Conservation (phyloP, 2,888 invertebrate species). For the Steinernema carpocapsae region DNA sequence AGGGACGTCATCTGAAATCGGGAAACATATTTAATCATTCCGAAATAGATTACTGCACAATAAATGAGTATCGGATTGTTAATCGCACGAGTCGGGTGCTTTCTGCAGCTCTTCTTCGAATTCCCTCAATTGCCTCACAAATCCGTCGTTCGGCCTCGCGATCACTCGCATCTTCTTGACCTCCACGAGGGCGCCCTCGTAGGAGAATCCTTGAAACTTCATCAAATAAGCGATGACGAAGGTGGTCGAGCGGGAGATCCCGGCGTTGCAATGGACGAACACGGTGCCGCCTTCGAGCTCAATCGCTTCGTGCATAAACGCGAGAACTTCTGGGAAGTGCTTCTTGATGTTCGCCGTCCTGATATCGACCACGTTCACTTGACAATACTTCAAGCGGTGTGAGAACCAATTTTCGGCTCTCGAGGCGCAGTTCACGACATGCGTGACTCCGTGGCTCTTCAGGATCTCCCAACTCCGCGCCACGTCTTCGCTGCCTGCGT, state of each 20-base stretch:
- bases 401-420: constrained; percentile 69
- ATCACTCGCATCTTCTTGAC: constrained; percentile 45
- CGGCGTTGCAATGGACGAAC: constrained; percentile 68
- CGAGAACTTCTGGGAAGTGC: constrained; percentile 66
- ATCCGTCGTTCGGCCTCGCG: constrained; percentile 62
- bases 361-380: constrained; percentile 69
- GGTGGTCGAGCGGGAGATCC: constrained; percentile 70
- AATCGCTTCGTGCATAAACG: constrained; percentile 69
- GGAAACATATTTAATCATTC: neutral
- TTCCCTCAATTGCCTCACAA: constrained; percentile 55
- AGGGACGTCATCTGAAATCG: constrained; percentile 6
- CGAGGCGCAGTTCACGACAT: constrained; percentile 71
- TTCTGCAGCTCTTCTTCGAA: constrained; percentile 48
- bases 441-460: constrained; percentile 68
- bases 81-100: too few species aligned
- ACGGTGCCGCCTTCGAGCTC: constrained; percentile 47
- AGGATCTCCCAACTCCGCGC: constrained; percentile 69
- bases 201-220: constrained; percentile 41
- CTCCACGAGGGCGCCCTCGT: constrained; percentile 65
- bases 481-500: constrained; percentile 70
- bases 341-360: constrained; percentile 67
- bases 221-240: constrained; percentile 70
- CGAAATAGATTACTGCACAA: too few species aligned
- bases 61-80: too few species aligned
- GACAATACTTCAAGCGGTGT: constrained; percentile 68